A percentile compares a stretch with the other conserved stretches of the same genome.
These are phyloP conservation scores for Athalia rosae DNA, from an alignment of 2,888 invertebrate genomes.

Conservation along the genomic window DNA sequence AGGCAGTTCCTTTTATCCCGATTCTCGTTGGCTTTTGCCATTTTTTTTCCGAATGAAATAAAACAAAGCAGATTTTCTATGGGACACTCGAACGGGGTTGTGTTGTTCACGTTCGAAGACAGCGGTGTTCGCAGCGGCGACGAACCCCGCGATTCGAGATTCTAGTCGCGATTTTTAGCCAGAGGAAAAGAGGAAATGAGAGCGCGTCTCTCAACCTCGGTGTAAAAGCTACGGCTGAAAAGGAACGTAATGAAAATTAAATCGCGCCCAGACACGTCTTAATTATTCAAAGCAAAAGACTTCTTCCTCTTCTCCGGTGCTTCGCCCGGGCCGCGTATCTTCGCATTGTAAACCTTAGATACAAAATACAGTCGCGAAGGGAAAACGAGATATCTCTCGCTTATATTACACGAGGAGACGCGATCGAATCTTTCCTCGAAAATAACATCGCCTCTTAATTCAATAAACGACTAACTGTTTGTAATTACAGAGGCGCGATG, in stretches of 20 bases:
- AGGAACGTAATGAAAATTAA: conserved; percentile 40
- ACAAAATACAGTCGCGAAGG: too few relatives aligned
- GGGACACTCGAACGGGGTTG: too few relatives aligned
- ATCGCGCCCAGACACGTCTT: conserved; percentile 40
- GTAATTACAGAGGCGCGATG: conserved; percentile 28
- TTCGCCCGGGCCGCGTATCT: too few relatives aligned
- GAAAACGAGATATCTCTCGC: not conserved
- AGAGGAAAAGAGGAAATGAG: conserved; percentile 32
- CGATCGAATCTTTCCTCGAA: conserved; percentile 22
- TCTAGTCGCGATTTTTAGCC: not conserved
- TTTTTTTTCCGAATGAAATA: too few relatives aligned
- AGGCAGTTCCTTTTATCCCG: not conserved
- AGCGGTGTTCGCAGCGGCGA: too few relatives aligned
- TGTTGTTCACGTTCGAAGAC: too few relatives aligned
- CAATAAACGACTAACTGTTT: conserved; percentile 36
- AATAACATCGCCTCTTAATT: conserved; percentile 32
- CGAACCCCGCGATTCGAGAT: not conserved
- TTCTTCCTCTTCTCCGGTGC: too few relatives aligned
- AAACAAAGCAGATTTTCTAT: too few relatives aligned
- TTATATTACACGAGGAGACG: conserved; percentile 3
- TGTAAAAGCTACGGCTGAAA: conserved; percentile 24
- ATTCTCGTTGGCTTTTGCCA: too few relatives aligned
- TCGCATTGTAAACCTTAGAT: too few relatives aligned
- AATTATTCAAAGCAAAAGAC: conserved; percentile 32
- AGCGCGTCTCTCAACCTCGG: conserved; percentile 34